Conservation (phyloP, 2,797 vertebrate species). For the Sebastes iracundus region DNA sequence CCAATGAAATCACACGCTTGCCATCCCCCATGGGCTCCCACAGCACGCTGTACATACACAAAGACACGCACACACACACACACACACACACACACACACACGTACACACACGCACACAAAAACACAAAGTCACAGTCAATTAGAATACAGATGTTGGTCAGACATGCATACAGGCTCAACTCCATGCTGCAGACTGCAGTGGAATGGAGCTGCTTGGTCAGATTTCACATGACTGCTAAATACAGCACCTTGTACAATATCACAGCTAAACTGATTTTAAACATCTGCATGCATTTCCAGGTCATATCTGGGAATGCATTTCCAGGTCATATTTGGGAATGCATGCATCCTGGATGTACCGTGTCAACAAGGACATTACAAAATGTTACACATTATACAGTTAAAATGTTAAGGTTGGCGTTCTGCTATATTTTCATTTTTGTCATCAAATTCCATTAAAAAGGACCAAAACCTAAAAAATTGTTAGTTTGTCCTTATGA, state of each 20-base stretch:
- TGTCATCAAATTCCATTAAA: background rate
- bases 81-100: no score
- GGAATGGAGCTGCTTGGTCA: background rate
- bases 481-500: background rate
- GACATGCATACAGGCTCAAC: background rate
- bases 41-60: conserved; percentile 84
- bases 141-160: conserved; percentile 21
- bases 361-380: background rate
- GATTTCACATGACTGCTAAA: background rate
- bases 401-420: background rate
- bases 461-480: background rate
- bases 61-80: conserved; percentile 3
- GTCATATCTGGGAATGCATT: background rate
- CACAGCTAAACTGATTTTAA: background rate
- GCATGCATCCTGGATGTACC: background rate
- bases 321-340: background rate
- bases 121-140: conserved; percentile 28
- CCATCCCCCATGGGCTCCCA: conserved; percentile 98
- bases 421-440: background rate
- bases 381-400: background rate
- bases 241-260: background rate
- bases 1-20: conserved; percentile 92
- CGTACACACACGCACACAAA: background rate
- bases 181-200: background rate
- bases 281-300: background rate